phyloP scores from a whole-genome alignment of 2,888 invertebrate species.

The Andrena flavipes region DNA sequence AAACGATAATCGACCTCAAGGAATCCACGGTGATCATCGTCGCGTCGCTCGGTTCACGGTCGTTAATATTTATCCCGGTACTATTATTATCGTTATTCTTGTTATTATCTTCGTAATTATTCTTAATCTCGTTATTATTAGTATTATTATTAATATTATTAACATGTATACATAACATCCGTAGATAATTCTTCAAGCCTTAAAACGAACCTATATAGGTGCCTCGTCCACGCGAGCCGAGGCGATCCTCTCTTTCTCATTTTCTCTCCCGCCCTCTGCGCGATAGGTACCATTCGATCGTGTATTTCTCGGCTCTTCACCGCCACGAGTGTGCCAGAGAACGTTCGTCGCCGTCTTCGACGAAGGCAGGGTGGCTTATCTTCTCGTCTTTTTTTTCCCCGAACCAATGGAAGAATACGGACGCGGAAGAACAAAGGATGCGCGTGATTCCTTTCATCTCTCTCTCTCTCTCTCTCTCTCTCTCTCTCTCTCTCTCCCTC shows the following conservation, averaged over 20 bases:
- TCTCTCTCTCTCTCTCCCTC: constrained; percentile 4
- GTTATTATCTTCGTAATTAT: constrained; percentile 54
- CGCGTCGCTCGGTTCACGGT: constrained; percentile 8
- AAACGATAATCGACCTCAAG: constrained; percentile 8
- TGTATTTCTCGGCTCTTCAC: not conserved
- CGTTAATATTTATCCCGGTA: constrained; percentile 21
- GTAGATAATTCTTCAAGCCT: constrained; percentile 81
- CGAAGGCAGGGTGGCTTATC: constrained; percentile 61
- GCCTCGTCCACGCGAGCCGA: constrained; percentile 42
- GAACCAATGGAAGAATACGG: constrained; percentile 22
- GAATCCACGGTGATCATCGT: constrained; percentile 43
- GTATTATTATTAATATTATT: constrained; percentile 79
- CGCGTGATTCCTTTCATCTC: constrained; percentile 13
- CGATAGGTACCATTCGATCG: not conserved
- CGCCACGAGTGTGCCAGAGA: constrained; percentile 46
- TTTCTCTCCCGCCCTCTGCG: constrained; percentile 26
- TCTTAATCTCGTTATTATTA: constrained; percentile 62
- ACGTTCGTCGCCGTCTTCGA: constrained; percentile 51
- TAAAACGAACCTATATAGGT: constrained; percentile 74
- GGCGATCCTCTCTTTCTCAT: constrained; percentile 26
- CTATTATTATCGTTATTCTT: constrained; percentile 41
- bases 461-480: not conserved
- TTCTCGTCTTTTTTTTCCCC: constrained; percentile 8
- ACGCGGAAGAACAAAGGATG: constrained; percentile 51
- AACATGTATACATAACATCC: constrained; percentile 82